Evolutionary conservation across 2,888 invertebrate species (phyloP).

Genomic region (Sycophila texana): DNA sequence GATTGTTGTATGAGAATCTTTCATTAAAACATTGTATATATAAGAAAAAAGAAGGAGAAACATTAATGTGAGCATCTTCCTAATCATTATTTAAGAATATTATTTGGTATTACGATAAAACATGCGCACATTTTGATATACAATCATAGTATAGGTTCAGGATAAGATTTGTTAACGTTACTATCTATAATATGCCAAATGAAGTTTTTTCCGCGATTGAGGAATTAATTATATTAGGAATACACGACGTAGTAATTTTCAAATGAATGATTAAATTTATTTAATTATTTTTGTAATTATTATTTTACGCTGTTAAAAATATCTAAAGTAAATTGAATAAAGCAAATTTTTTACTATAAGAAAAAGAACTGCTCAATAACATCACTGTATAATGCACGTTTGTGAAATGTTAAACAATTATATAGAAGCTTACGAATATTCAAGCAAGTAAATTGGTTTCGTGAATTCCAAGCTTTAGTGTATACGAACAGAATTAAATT

Average conservation of each 20-base stretch:
- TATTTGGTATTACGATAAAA: slow-evolving; percentile 32
- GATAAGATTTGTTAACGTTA: slow-evolving; percentile 38
- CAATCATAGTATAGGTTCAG: slow-evolving; percentile 32
- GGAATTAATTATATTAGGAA: slow-evolving; percentile 25
- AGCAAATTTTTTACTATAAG: too few relatives aligned
- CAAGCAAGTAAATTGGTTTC: background rate
- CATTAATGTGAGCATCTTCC: slow-evolving; percentile 22
- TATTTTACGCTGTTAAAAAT: too few relatives aligned
- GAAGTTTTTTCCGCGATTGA: slow-evolving; percentile 29
- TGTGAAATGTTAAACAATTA: slow-evolving; percentile 14
- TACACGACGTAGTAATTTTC: slow-evolving; percentile 19
- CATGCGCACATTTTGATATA: slow-evolving; percentile 45
- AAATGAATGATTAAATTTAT: too few relatives aligned
- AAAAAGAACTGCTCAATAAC: too few relatives aligned
- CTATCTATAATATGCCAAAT: slow-evolving; percentile 41
- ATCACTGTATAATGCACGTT: too few relatives aligned
- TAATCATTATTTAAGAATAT: slow-evolving; percentile 22
- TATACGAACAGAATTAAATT: background rate
- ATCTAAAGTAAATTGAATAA: too few relatives aligned
- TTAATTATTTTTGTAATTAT: too few relatives aligned
- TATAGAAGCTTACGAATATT: background rate
- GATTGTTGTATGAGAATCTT: slow-evolving; percentile 36
- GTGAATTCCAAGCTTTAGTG: slow-evolving; percentile 16
- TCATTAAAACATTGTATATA: slow-evolving; percentile 25
- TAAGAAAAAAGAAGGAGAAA: background rate